phyloP scores from a whole-genome alignment of 2,113 vertebrate species.

The Chlorodrepanis virens region DNA sequence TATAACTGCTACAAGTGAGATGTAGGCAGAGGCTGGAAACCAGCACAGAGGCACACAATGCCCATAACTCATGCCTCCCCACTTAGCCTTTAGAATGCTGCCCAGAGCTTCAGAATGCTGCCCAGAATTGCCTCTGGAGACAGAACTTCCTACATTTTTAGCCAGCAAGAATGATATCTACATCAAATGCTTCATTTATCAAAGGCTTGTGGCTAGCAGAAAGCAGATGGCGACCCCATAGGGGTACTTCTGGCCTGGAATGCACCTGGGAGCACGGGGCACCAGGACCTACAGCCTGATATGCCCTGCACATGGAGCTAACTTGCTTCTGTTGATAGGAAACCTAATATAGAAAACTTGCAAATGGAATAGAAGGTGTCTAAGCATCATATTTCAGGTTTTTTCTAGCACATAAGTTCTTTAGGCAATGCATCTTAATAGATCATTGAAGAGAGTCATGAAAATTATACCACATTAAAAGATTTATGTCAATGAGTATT shows the following conservation, averaged over 20 bases:
- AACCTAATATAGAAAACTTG: not conserved
- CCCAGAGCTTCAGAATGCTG: not conserved
- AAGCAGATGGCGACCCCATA: fast-evolving
- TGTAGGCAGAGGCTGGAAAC: not conserved
- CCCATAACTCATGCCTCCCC: not conserved
- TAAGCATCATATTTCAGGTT: not conserved
- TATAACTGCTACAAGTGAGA: not conserved
- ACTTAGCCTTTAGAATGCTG: not conserved
- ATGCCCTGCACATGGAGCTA: not conserved
- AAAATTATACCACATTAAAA: not conserved
- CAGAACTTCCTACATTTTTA: not conserved
- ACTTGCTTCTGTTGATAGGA: not conserved
- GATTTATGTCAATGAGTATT: not conserved
- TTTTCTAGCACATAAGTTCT: not conserved
- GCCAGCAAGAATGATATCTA: not conserved
- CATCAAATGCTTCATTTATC: not conserved
- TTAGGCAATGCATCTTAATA: not conserved
- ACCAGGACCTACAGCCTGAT: not conserved
- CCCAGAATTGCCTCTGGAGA: not conserved
- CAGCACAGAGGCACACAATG: not conserved
- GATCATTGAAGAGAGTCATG: not conserved
- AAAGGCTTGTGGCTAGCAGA: not conserved
- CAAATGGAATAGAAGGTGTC: not conserved
- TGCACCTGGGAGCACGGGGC: fast-evolving
- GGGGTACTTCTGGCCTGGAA: not conserved